These are phyloP conservation scores for Varroa destructor DNA, from an alignment of 1,140 invertebrate genomes.

Conservation along the genomic window DNA sequence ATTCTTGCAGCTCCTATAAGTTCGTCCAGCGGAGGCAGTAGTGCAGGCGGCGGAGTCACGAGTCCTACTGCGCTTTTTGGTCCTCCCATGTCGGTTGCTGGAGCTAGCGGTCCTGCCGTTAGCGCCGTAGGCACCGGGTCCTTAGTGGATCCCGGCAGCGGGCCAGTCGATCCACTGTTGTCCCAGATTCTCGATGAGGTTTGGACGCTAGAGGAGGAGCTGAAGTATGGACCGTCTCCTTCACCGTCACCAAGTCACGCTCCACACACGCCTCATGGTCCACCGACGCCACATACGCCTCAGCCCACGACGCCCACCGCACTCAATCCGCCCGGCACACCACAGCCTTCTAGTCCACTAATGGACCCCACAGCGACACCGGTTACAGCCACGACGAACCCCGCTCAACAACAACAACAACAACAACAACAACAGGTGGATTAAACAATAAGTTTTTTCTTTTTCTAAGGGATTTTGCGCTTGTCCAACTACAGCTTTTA, in stretches of 20 bases:
- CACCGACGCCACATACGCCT: slow-evolving; percentile 27
- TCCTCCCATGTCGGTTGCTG: neutral
- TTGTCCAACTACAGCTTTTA: too few relatives aligned
- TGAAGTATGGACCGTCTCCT: too few relatives aligned
- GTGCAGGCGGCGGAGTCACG: neutral
- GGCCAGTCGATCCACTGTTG: neutral
- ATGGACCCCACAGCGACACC: too few relatives aligned
- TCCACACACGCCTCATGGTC: slow-evolving; percentile 28
- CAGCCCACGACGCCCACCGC: slow-evolving; percentile 1
- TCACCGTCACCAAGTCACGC: neutral
- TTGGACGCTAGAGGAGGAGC: slow-evolving; percentile 19
- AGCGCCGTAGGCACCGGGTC: neutral
- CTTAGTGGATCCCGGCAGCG: neutral
- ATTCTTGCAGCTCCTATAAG: too few relatives aligned
- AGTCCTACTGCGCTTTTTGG: neutral
- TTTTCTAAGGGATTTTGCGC: too few relatives aligned
- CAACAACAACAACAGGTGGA: too few relatives aligned
- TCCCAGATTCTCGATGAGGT: slow-evolving; percentile 18
- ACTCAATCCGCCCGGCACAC: neutral
- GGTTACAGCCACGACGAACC: too few relatives aligned
- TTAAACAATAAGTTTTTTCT: too few relatives aligned
- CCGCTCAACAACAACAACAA: too few relatives aligned
- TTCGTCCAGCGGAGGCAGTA: too few relatives aligned
- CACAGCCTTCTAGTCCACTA: too few relatives aligned
- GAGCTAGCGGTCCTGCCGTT: neutral